Percentiles rank a stretch among this genome's conserved stretches.
phyloP scores from a whole-genome alignment of 2,113 vertebrate genomes.

The Malaclemys terrapin region DNA sequence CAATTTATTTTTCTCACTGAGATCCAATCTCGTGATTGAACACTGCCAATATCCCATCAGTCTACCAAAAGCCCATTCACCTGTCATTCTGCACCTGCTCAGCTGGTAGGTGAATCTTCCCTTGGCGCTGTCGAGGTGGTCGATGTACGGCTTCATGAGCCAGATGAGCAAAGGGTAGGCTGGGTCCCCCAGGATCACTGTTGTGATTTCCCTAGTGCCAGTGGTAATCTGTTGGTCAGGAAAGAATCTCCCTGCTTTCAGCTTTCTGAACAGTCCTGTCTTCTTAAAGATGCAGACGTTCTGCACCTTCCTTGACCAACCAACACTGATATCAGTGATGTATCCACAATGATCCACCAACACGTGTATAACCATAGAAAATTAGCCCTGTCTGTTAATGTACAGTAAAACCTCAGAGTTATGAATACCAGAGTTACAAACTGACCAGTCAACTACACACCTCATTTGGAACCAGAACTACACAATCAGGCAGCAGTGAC shows the following conservation, averaged over 20 bases:
- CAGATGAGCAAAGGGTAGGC: background rate
- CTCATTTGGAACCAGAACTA: too few relatives aligned
- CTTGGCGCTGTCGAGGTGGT: background rate
- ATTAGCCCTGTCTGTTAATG: background rate
- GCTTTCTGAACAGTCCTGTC: background rate
- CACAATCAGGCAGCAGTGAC: too few relatives aligned
- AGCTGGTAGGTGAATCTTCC: background rate
- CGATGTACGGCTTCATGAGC: background rate
- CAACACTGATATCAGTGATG: background rate
- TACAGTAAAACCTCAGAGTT: background rate
- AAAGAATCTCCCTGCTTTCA: background rate
- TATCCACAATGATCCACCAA: background rate
- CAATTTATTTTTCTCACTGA: background rate
- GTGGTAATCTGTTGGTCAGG: background rate
- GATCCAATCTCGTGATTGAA: background rate
- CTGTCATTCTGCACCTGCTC: background rate
- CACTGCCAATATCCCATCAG: background rate
- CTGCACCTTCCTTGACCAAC: background rate
- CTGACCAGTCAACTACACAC: too few relatives aligned
- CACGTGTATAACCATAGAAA: background rate
- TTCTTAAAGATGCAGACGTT: background rate
- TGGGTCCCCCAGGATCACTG: background rate
- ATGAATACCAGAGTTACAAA: too few relatives aligned
- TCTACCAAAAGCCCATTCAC: background rate
- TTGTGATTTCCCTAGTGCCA: background rate